Conservation (phyloP, 2,888 invertebrate genomes). For the Fragum fragum region DNA sequence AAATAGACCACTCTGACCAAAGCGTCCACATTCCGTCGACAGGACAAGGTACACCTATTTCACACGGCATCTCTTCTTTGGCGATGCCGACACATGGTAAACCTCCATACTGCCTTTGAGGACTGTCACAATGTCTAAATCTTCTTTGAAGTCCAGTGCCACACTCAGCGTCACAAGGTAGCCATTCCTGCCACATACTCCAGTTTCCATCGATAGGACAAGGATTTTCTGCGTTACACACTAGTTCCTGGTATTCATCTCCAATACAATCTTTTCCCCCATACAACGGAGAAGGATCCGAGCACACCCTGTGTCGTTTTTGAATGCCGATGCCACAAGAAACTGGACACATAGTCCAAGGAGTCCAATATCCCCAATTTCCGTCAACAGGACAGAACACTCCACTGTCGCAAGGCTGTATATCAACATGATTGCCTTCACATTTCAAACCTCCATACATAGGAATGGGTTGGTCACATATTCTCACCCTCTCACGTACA, state of each 20-base stretch:
- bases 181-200: conserved; percentile 55
- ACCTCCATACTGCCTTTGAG: conserved; percentile 58
- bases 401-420: conserved; percentile 43
- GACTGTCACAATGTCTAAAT: conserved; percentile 51
- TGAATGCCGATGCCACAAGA: conserved; percentile 50
- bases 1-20: conserved; percentile 56
- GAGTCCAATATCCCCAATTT: conserved; percentile 51
- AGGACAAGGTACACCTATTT: conserved; percentile 50
- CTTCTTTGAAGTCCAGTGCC: conserved; percentile 44
- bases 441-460: conserved; percentile 58
- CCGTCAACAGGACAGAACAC: conserved; percentile 58
- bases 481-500: conserved; percentile 28
- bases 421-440: conserved; percentile 39
- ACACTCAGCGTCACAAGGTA: conserved; percentile 52
- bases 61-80: conserved; percentile 46
- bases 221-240: conserved; percentile 43
- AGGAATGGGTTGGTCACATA: conserved; percentile 60
- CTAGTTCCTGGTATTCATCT: conserved; percentile 8
- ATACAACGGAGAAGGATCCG: conserved; percentile 55
- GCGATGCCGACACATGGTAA: conserved; percentile 42
- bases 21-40: conserved; percentile 58
- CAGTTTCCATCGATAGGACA: conserved; percentile 61
- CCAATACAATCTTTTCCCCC: conserved; percentile 54
- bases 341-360: conserved; percentile 51
- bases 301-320: conserved; percentile 49